phyloP scores from a whole-genome alignment of 2,797 vertebrate species.

The Melanotaenia parkinsoni region DNA sequence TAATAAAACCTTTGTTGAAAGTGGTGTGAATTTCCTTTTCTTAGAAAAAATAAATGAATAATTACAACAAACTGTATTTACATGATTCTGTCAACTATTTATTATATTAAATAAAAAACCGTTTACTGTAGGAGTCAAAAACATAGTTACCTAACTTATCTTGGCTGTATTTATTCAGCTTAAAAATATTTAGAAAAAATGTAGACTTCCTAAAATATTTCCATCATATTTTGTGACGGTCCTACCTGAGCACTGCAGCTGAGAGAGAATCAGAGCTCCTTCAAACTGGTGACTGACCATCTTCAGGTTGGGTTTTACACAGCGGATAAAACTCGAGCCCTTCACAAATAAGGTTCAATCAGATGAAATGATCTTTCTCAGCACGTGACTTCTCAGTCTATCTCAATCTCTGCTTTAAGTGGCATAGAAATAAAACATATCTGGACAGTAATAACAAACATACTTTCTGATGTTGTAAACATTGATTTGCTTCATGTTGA shows the following conservation, averaged over 20 bases:
- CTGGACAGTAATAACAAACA: background rate
- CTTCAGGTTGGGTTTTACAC: constrained; percentile 98
- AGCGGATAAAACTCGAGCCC: constrained; percentile 99
- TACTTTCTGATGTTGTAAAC: background rate
- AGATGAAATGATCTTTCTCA: background rate
- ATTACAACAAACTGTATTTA: background rate
- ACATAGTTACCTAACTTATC: background rate
- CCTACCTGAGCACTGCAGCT: constrained; percentile 97
- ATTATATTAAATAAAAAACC: background rate
- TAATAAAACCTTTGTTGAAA: background rate
- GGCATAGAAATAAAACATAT: background rate
- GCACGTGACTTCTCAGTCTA: background rate
- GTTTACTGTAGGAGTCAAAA: background rate
- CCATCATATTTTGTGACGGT: background rate
- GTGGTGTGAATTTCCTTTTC: background rate
- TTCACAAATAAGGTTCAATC: constrained; percentile 57
- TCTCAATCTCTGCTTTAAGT: background rate
- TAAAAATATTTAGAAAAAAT: background rate
- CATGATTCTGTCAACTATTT: background rate
- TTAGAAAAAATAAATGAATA: background rate
- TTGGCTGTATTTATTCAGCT: background rate
- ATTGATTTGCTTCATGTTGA: constrained; percentile 1
- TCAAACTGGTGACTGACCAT: constrained; percentile 99
- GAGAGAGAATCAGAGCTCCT: constrained; percentile 96
- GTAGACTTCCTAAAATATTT: background rate